Evolutionary conservation across 2,888 invertebrate genomes (phyloP), one percentile per base, ranked within the genome.

Genomic region (Drosophila birchii): DNA sequence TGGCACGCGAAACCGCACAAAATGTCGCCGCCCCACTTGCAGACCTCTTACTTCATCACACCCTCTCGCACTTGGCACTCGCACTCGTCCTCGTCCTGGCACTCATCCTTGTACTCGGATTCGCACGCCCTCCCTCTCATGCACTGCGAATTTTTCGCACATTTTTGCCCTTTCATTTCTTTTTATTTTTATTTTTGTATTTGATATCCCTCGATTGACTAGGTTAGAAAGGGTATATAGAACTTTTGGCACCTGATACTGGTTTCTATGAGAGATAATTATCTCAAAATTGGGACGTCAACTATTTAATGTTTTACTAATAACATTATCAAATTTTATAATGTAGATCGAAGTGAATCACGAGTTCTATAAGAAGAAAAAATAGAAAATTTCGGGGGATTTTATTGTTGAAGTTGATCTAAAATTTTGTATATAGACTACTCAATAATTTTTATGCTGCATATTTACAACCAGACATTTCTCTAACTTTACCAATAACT

Each of bases 1-100:
- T 87, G 87, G 87, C 78, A 87, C 80, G 83, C 88, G 87, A 87
- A 87, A 85, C 83, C 88, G 86, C 88, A 83, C 68, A 79, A 71
- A 80, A 78, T 79, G 71, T 70, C 79, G 81, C 74, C 75, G 62
- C 79, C 79, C 62, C 71, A 47, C 43, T 44, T 62, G 59, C 49
- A 16, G 59, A 47, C 45, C 67, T 67, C 68, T 68, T 49, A 68
- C 67, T 68, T 47, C 68, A 67, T 67, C 54, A 68, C 41, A 64
- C 58, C 51, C 54, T 47, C 47, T 60, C 60, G 54, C 70, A 47
- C 38, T 38, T 38, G 34, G 43, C 53, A 26, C 41, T 41, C 26
- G 53, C 44, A 18, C 53, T 62, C 26, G 44, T 26, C 20, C 41
- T 34, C 16, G 34, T 20, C 9, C 34, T 26, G 6, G n/a, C 12